Evolutionary conservation across 1,140 invertebrate genomes (phyloP).

Genomic region (Linepithema humile): DNA sequence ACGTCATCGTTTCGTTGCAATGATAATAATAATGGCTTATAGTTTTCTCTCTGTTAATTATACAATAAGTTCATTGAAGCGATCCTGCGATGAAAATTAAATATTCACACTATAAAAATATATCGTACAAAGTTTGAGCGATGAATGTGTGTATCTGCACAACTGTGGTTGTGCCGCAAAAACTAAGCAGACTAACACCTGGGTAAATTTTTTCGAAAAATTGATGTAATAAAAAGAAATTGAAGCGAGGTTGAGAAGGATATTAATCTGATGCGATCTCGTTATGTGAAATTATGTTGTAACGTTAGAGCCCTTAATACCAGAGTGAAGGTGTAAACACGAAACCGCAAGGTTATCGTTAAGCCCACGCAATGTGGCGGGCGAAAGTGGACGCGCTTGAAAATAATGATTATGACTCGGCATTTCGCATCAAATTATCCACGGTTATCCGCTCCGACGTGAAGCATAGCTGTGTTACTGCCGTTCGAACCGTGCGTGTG

Average conservation of each 20-base stretch:
- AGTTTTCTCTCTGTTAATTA: constrained; percentile 45
- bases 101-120: constrained; percentile 22
- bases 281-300: constrained; percentile 49
- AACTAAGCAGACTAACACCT: neutral
- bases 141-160: constrained; percentile 40
- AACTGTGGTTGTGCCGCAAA: neutral
- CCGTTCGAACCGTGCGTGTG: neutral
- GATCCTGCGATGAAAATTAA: neutral
- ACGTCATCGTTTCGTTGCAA: neutral
- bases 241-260: neutral
- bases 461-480: neutral
- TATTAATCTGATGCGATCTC: constrained; percentile 51
- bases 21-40: constrained; percentile 41
- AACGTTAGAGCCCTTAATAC: constrained; percentile 29
- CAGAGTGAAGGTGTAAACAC: constrained; percentile 56
- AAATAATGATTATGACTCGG: constrained; percentile 54
- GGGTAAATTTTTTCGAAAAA: neutral
- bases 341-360: constrained; percentile 59
- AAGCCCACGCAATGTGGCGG: constrained; percentile 56
- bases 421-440: constrained; percentile 46
- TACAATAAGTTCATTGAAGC: constrained; percentile 35
- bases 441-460: constrained; percentile 3
- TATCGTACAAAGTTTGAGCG: neutral
- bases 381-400: constrained; percentile 58
- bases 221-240: constrained; percentile 3